These are phyloP conservation scores for Gavialis gangeticus DNA, from an alignment of 2,113 vertebrate genomes.

Conservation along the genomic window DNA sequence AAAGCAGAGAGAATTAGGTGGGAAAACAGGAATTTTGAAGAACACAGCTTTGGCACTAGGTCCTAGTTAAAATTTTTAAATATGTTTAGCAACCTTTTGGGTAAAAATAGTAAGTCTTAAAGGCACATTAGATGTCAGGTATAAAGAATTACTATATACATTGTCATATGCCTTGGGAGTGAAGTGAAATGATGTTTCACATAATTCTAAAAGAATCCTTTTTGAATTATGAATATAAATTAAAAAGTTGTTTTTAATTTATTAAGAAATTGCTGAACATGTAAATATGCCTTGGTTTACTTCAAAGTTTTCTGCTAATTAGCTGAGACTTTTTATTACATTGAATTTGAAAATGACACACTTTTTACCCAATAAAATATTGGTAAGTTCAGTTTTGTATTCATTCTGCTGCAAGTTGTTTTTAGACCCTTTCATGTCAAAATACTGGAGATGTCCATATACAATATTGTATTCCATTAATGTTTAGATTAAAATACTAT, in stretches of 20 bases:
- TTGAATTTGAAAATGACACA: not conserved
- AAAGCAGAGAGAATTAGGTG: accelerated
- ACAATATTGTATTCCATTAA: not conserved
- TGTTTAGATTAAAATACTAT: not conserved
- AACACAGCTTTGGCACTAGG: not conserved
- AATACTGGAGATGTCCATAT: not conserved
- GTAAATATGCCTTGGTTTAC: not conserved
- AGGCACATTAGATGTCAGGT: not conserved
- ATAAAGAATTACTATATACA: not conserved
- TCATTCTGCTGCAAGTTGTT: not conserved
- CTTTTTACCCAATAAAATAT: not conserved
- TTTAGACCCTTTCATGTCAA: not conserved
- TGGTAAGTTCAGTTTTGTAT: not conserved
- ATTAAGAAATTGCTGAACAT: not conserved
- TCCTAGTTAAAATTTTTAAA: not conserved
- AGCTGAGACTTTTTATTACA: not conserved
- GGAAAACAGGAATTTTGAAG: accelerated
- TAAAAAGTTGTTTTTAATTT: not conserved
- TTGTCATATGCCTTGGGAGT: not conserved
- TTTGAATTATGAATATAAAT: constrained; percentile 3
- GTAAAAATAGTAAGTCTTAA: not conserved
- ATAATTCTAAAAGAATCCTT: not conserved
- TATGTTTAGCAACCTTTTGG: not conserved
- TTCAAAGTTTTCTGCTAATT: not conserved
- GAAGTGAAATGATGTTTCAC: not conserved